Conservation (phyloP, 2,113 vertebrate genomes). For the Pseudonaja textilis region DNA sequence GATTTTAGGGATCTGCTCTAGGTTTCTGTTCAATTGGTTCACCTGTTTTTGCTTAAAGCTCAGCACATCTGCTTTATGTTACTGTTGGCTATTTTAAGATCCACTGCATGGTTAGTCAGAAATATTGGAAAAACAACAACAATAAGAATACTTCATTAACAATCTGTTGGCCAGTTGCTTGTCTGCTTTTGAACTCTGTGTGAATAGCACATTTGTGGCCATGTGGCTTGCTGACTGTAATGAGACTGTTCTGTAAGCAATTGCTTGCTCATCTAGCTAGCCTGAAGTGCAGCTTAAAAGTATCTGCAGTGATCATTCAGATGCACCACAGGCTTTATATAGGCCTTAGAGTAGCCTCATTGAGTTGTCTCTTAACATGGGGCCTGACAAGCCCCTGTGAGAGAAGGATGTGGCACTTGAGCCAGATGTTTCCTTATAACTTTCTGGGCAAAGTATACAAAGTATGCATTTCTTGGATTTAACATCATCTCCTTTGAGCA, state of each 20-base stretch:
- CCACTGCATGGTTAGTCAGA: slow-evolving; percentile 47
- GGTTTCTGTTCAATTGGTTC: slow-evolving; percentile 59
- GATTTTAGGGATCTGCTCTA: slow-evolving; percentile 61
- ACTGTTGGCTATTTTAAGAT: slow-evolving; percentile 57
- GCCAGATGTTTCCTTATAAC: slow-evolving; percentile 43
- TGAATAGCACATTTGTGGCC: slow-evolving; percentile 23
- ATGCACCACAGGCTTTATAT: slow-evolving; percentile 29
- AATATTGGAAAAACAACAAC: slow-evolving; percentile 42
- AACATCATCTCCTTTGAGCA: slow-evolving; percentile 31
- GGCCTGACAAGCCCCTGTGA: background rate
- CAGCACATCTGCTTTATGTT: slow-evolving; percentile 58
- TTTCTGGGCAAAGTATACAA: slow-evolving; percentile 17
- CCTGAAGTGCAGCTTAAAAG: slow-evolving; percentile 18
- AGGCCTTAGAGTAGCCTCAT: slow-evolving; percentile 31
- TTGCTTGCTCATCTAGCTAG: slow-evolving; percentile 8
- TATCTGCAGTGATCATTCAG: slow-evolving; percentile 33
- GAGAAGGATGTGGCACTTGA: slow-evolving; percentile 10
- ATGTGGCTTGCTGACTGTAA: slow-evolving; percentile 10
- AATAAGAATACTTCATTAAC: slow-evolving; percentile 48
- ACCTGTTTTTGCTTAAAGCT: slow-evolving; percentile 65
- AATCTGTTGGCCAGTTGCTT: slow-evolving; percentile 34
- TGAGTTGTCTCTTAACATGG: slow-evolving; percentile 9
- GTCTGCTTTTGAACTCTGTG: slow-evolving; percentile 15
- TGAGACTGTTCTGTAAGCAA: background rate
- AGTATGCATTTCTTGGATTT: slow-evolving; percentile 32